A percentile compares a stretch with the other conserved stretches of the same genome.
Evolutionary conservation across 2,113 vertebrate genomes (phyloP).

Genomic region (Strix uralensis): DNA sequence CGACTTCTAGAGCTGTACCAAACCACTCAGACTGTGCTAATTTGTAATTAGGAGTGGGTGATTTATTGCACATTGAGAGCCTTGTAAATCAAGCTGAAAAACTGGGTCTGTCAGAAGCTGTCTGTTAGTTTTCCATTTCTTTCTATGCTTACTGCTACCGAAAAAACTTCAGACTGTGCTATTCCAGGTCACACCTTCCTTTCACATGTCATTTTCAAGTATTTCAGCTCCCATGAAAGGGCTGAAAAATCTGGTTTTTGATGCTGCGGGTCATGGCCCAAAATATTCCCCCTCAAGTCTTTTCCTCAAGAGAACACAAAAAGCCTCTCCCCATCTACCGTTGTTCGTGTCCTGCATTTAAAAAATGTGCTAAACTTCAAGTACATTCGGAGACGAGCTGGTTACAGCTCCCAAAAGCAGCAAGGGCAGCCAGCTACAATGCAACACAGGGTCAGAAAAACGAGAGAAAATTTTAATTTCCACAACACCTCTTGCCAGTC

Average conservation of each 20-base stretch:
- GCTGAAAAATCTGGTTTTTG: background rate
- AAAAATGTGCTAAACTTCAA: background rate
- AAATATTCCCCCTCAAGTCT: background rate
- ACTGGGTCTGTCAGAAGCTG: background rate
- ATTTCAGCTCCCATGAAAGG: background rate
- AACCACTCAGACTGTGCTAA: background rate
- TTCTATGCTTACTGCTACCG: background rate
- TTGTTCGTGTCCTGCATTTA: fast-evolving
- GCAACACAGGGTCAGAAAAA: background rate
- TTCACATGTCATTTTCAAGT: background rate
- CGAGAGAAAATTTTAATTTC: background rate
- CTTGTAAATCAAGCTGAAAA: background rate
- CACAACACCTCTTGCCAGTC: background rate
- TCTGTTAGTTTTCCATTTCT: background rate
- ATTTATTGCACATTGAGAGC: background rate
- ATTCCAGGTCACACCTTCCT: background rate
- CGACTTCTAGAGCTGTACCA: background rate
- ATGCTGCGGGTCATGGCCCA: background rate
- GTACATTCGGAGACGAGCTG: background rate
- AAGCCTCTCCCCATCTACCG: fast-evolving
- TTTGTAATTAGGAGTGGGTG: background rate
- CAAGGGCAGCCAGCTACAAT: fast-evolving
- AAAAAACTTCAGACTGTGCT: background rate
- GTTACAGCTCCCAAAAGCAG: background rate
- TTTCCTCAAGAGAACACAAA: background rate